Evolutionary conservation across 2,113 vertebrate species (phyloP), one percentile per base, ranked within the genome.

Genomic region (Hymenochirus boettgeri): DNA sequence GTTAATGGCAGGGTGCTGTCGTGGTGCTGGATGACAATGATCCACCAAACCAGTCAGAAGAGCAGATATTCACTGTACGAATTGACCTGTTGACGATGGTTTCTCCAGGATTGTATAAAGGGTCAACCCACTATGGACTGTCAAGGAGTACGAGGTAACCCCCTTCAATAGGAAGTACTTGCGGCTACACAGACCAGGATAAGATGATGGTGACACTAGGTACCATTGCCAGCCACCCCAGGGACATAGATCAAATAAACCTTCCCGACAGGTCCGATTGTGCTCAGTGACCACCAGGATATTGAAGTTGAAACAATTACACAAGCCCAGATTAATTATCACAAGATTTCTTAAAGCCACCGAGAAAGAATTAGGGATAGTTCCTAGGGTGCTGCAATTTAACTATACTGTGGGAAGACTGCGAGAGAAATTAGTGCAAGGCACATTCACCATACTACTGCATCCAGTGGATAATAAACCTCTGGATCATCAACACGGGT

Each of bases 11-110:
- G 59, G 3, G 73, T 91, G 72, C 69, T 76, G 10, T 93, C 74
- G 78, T 72, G 0, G 86, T 92, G 24, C 85, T 89, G 54, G 89
- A 92, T 61, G 87, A 91, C 70, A 85, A 87, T 1, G 81, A 92
- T 25, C 87, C 87, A 15, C 89, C 86, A 9, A 91, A 90, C 76
- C 75, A 72, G 39, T 92, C 92, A 25, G 76, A 57, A 3, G 72
- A 74, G 39, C 75, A 85, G 5, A 53, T 73, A 2, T 70, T 87
- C 29, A 45, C 61, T 11, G 47, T 87, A 37, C 72, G 63, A 31
- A 48, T 84, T 13, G 76, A 82, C 76, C 72, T 0, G 60, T 77
- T 13, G 85, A 83, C 55, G 70, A 39, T 17, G n/a, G 21, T 79
- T 55, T 75, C 76, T 4, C 83, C 80, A 19, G 70, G 74, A 10